Evolutionary conservation across 2,113 vertebrate species (phyloP), one percentile per base, ranked within the genome.

Genomic region (Reinhardtius hippoglossoides): DNA sequence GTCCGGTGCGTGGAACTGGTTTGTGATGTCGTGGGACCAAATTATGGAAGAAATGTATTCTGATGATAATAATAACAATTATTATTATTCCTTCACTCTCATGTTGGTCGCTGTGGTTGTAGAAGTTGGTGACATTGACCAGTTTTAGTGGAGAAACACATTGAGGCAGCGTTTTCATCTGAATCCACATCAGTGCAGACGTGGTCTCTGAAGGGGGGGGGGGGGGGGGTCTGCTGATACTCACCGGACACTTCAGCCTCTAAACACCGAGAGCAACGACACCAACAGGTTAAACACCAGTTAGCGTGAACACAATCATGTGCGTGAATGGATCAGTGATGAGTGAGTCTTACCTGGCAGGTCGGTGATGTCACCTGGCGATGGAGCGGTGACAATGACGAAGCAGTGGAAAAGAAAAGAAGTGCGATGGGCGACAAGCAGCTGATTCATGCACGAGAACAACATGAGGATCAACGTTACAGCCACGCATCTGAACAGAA

Each of bases 361-460:
- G 86, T 97, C 97, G 77, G 92, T 85, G 91, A 93, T 86, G 91
- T 97, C 96, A 92, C 97, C 97, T 98, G 96, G 93, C 87, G 92
- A 93, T 94, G 94, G 95, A 91, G 93, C 93, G 92, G 93, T 93
- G 84, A 92, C 92, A 6, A 31, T 31, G 91, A 95, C 92, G 82
- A 95, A 94, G 95, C 95, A 83, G 90, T 91, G 94, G 92, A 92
- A 85, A 91, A 78, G 91, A 95, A 88, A 93, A 95, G 64, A 95
- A 90, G 94, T 91, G 93, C 91, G 90, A 88, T 95, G 93, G 95
- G 88, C 64, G 44, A 58, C 82, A 79, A 78, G 83, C 74, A 72
- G 85, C 60, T n/a, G 24, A 40, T 10, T 75, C 67, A 78, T 83
- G 87, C 78, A 75, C 68, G 74, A 72, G 20, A 81, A 58, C 26